Conservation (phyloP, 1,140 invertebrate genomes). For the Calephelis nemesis region DNA sequence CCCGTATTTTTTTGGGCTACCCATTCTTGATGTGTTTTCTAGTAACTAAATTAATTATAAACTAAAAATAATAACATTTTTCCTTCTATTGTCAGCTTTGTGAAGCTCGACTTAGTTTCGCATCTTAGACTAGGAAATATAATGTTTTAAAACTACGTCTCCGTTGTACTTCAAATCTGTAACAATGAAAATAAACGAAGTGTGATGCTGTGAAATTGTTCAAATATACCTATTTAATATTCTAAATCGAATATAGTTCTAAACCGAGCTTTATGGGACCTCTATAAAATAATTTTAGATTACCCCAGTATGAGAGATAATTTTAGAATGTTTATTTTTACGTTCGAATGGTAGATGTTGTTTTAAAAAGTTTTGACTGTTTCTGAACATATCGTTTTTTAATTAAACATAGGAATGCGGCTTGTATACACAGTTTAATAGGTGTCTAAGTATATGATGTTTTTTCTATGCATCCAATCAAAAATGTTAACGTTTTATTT, state of each 20-base stretch:
- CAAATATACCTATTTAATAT: slow-evolving; percentile 9
- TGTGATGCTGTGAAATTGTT: slow-evolving; percentile 13
- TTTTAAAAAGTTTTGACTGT: neutral
- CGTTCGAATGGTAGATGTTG: neutral
- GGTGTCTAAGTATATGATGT: neutral
- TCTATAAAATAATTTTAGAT: slow-evolving; percentile 10
- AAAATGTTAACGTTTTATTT: too few relatives aligned
- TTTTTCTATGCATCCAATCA: neutral
- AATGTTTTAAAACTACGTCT: neutral
- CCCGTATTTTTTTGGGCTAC: too few relatives aligned
- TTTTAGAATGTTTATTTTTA: neutral
- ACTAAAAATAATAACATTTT: too few relatives aligned
- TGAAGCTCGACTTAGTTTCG: too few relatives aligned
- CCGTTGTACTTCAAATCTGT: neutral
- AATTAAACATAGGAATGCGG: too few relatives aligned
- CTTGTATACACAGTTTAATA: too few relatives aligned
- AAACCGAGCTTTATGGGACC: slow-evolving; percentile 14
- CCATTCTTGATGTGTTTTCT: too few relatives aligned
- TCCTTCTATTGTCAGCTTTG: too few relatives aligned
- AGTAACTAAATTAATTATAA: too few relatives aligned
- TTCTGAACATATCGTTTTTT: slow-evolving; percentile 4
- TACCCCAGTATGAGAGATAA: neutral
- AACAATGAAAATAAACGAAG: neutral
- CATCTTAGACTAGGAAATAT: too few relatives aligned
- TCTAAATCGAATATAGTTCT: slow-evolving; percentile 9